Evolutionary conservation across 2,113 vertebrate species (phyloP), one percentile per base, ranked within the genome.

Genomic region (Gasterosteus aculeatus): DNA sequence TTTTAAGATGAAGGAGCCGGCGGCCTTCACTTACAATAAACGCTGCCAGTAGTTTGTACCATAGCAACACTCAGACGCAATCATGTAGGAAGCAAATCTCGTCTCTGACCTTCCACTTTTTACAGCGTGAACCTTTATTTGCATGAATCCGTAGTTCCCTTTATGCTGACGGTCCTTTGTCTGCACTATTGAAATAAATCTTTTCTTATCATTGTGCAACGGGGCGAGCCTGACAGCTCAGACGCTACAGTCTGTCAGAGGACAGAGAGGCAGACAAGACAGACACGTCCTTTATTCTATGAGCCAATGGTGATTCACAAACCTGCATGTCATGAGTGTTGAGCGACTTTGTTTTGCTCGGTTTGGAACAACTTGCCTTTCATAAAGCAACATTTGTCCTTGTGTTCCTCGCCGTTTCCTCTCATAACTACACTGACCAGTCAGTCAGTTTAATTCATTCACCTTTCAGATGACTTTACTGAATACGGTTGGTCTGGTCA

Each of bases 131-230:
- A 70, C 59, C 14, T 69, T 72, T 60, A 74, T 79, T 83, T 80
- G 84, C 75, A 72, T 82, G 65, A 42, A 66, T 77, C 66, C 77
- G 68, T 85, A 54, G 79, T 82, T 81, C 61, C 64, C 77, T 82
- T 78, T 47, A 65, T 59, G 57, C 56, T 35, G 70, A 66, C 62
- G 69, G 69, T 54, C 57, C 49, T 85, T 80, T 84, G 62, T 73
- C 35, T 65, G 60, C 11, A 59, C 69, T 63, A 35, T 74, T 84
- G 70, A 70, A 75, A 77, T 72, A 60, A 87, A 80, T 41, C 29
- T 49, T 77, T 84, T 78, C 42, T 72, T 70, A 68, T 59, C 15
- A 29, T 41, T 77, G 80, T 77, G 77, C 59, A 14, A 57, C 38
- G 14, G 60, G 64, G 59, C n/a, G 41, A 78, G 77, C 41, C 75